Conservation (phyloP, 2,888 invertebrate genomes). For the Spodoptera littoralis region DNA sequence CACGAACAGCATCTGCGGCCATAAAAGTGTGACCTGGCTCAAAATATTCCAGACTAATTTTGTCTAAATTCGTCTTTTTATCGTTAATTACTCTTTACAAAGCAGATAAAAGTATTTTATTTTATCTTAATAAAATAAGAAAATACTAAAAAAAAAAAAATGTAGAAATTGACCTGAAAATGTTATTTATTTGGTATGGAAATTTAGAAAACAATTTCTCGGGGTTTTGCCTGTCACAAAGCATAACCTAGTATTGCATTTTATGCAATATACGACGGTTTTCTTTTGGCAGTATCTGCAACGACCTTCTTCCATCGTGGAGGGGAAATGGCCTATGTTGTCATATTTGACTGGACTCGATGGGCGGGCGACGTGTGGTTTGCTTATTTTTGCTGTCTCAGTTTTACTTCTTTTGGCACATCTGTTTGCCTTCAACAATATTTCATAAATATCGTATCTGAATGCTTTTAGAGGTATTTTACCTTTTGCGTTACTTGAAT, state of each 20-base stretch:
- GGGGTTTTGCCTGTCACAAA: constrained; percentile 2
- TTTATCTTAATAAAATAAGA: too few species aligned
- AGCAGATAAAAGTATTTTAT: too few species aligned
- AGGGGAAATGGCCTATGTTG: constrained; percentile 4
- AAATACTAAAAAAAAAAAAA: too few species aligned
- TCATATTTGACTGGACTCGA: constrained; percentile 3
- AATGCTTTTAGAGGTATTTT: constrained; percentile 21
- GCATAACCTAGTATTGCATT: constrained; percentile 2
- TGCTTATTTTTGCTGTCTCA: too few species aligned
- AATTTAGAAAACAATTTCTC: constrained; percentile 2
- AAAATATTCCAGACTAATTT: too few species aligned
- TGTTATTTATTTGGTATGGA: not conserved
- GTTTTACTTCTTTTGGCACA: not conserved
- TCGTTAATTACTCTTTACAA: too few species aligned
- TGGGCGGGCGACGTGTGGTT: constrained; percentile 1
- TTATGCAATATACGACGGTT: not conserved
- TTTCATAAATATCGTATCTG: constrained; percentile 17
- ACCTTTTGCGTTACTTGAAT: constrained; percentile 12
- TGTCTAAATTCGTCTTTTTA: too few species aligned
- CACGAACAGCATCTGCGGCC: too few species aligned
- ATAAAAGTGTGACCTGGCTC: too few species aligned
- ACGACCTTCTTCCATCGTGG: not conserved
- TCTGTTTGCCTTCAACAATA: constrained; percentile 6
- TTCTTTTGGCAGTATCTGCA: constrained; percentile 3
- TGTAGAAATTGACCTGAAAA: not conserved